These are phyloP conservation scores for Xenopus laevis DNA, from an alignment of 2,113 vertebrate genomes.

Conservation along the genomic window DNA sequence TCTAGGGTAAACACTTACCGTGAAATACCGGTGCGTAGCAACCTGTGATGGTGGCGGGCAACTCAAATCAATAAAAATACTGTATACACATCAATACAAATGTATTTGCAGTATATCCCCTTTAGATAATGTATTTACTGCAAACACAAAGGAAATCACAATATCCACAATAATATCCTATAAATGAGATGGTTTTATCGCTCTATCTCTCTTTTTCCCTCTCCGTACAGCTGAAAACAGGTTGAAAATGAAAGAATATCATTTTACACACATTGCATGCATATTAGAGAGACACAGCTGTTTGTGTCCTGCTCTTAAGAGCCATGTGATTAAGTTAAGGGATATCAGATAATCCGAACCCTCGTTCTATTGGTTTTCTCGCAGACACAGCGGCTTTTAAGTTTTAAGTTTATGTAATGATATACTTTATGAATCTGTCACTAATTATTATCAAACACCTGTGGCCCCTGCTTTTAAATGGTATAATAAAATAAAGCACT, in stretches of 20 bases:
- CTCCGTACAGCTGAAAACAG: constrained; percentile 41
- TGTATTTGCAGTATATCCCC: constrained; percentile 59
- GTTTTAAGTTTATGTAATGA: constrained; percentile 97
- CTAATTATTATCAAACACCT: constrained; percentile 97
- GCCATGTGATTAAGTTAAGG: constrained; percentile 99
- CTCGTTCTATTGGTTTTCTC: constrained; percentile 72
- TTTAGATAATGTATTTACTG: constrained; percentile 72
- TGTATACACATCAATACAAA: not conserved
- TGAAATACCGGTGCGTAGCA: too few species aligned
- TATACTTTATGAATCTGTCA: constrained; percentile 90
- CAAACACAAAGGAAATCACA: constrained; percentile 60
- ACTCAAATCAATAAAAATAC: not conserved
- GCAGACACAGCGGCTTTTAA: constrained; percentile 83
- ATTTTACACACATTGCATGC: constrained; percentile 97
- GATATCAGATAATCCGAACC: constrained; percentile 91
- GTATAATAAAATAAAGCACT: constrained; percentile 24
- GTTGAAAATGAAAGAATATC: constrained; percentile 94
- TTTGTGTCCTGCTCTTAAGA: constrained; percentile 95
- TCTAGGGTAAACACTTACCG: too few species aligned
- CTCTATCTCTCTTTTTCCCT: constrained; percentile 33
- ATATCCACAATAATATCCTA: constrained; percentile 76
- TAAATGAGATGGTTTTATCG: constrained; percentile 65
- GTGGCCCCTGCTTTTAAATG: constrained; percentile 74
- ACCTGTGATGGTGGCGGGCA: too few species aligned
- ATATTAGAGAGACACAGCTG: constrained; percentile 98